Evolutionary conservation across 2,113 vertebrate species (phyloP).

Genomic region (Pionites leucogaster): DNA sequence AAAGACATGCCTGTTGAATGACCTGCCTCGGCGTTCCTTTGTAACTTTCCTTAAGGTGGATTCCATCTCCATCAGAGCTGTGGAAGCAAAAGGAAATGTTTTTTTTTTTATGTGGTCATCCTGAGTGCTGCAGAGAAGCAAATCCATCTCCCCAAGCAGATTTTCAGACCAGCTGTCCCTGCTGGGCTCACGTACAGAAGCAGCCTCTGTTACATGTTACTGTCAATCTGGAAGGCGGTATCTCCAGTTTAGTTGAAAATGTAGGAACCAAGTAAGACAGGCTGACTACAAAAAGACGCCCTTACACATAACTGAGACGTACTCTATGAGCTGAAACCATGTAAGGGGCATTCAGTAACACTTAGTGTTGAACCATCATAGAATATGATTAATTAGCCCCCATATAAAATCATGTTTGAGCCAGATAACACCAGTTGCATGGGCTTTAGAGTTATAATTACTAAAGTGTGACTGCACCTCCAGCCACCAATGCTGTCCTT

Average conservation of each 20-base stretch:
- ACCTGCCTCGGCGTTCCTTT: constrained; percentile 83
- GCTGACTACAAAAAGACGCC: background rate
- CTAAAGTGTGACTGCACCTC: background rate
- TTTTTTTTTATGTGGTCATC: constrained; percentile 33
- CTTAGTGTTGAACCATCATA: background rate
- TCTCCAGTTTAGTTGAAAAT: background rate
- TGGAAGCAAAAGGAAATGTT: constrained; percentile 23
- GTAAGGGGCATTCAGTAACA: background rate
- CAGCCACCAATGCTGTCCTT: background rate
- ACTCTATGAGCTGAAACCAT: background rate
- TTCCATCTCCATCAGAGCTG: constrained; percentile 91
- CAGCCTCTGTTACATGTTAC: background rate
- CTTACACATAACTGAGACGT: background rate
- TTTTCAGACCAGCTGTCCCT: constrained; percentile 55
- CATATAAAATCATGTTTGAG: background rate
- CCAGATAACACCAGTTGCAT: background rate
- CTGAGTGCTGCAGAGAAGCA: constrained; percentile 3
- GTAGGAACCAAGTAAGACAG: background rate
- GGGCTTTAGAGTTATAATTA: background rate
- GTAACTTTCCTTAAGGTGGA: constrained; percentile 83
- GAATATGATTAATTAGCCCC: background rate
- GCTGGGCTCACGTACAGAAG: constrained; percentile 7
- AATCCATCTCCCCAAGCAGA: background rate
- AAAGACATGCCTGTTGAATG: constrained; percentile 76
- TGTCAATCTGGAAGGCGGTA: background rate